Percentiles rank a stretch among this genome's conserved stretches.
Evolutionary conservation across 2,888 invertebrate species (phyloP).

Genomic region (Caenorhabditis auriculariae): DNA sequence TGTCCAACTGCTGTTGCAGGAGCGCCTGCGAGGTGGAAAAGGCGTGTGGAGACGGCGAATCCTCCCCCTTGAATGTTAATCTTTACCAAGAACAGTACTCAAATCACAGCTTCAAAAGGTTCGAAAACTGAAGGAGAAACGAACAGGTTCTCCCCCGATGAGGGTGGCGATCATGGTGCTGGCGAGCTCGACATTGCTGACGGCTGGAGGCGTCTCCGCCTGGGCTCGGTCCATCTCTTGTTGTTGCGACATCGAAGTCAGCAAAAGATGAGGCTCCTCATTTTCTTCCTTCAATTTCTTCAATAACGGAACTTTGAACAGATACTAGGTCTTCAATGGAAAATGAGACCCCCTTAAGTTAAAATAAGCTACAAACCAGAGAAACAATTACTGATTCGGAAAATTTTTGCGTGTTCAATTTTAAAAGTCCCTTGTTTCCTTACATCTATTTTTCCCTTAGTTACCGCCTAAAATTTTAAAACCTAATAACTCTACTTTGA

Average conservation of each 20-base stretch:
- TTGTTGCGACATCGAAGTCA: constrained; percentile 21
- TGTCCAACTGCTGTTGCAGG: constrained; percentile 18
- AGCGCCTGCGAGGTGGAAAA: constrained; percentile 16
- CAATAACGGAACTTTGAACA: too few species aligned
- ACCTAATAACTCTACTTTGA: too few species aligned
- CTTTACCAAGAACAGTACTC: background rate
- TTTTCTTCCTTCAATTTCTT: constrained; percentile 14
- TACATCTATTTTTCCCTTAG: too few species aligned
- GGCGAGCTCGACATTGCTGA: constrained; percentile 54
- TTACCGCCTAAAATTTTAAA: too few species aligned
- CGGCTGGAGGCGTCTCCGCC: constrained; percentile 55
- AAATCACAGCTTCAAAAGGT: background rate
- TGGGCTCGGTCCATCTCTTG: constrained; percentile 49
- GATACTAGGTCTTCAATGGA: too few species aligned
- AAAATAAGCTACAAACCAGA: too few species aligned
- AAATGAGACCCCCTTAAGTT: too few species aligned
- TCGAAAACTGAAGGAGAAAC: too few species aligned
- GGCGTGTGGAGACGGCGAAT: constrained; percentile 28
- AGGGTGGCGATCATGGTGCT: constrained; percentile 51
- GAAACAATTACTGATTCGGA: too few species aligned
- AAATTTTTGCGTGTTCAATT: too few species aligned
- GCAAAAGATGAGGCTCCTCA: constrained; percentile 14
- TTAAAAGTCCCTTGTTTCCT: too few species aligned
- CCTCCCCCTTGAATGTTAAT: too few species aligned
- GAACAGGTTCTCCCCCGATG: constrained; percentile 29